These are phyloP conservation scores for Colaptes auratus DNA, from an alignment of 2,113 vertebrate genomes.

Conservation along the genomic window DNA sequence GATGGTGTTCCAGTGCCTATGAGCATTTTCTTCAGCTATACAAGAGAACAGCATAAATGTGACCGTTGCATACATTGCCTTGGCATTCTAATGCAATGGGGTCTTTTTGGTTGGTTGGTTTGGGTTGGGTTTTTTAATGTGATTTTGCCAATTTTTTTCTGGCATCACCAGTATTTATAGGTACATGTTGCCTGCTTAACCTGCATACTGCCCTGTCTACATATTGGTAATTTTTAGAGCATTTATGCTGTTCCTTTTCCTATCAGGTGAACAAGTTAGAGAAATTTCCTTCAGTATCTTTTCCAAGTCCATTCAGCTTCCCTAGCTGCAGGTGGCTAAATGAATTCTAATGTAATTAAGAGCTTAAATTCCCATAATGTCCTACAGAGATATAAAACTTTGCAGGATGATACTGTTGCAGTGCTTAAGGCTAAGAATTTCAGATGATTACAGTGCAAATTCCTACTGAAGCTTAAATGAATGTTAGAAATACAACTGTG, in stretches of 20 bases:
- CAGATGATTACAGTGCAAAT: neutral
- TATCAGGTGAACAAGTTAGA: neutral
- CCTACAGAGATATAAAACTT: neutral
- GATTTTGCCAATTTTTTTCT: neutral
- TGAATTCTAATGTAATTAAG: neutral
- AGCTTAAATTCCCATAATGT: neutral
- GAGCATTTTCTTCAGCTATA: neutral
- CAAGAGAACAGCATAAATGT: neutral
- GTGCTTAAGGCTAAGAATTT: neutral
- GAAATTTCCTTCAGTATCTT: neutral
- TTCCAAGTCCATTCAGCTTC: neutral
- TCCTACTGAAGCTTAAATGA: neutral
- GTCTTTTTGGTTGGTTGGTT: neutral
- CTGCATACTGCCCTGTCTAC: neutral
- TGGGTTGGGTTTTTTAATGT: neutral
- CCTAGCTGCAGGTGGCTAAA: neutral
- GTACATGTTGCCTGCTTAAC: neutral
- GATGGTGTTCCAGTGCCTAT: neutral
- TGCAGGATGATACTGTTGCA: neutral
- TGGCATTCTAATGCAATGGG: rapidly evolving
- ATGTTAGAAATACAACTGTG: neutral
- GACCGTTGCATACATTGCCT: neutral
- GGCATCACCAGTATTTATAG: neutral
- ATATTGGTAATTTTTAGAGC: neutral
- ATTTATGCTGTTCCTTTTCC: neutral